Evolutionary conservation across 2,113 vertebrate species (phyloP).

Genomic region (Talpa occidentalis): DNA sequence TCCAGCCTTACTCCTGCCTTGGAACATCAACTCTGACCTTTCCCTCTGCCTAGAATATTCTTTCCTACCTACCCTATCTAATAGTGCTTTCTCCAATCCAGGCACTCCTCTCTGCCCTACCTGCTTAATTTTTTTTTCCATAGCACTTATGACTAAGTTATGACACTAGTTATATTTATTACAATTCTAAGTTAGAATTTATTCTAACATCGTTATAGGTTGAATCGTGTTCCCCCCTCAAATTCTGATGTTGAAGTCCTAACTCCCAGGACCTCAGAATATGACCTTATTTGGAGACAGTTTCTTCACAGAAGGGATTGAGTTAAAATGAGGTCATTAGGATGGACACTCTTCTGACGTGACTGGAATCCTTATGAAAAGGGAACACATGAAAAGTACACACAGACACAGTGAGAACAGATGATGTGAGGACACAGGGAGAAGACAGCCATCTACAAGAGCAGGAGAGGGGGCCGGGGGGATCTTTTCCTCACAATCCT

Average conservation of each 20-base stretch:
- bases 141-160: background rate
- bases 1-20: background rate
- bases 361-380: background rate
- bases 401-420: background rate
- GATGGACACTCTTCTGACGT: background rate
- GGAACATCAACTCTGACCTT: background rate
- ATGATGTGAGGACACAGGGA: background rate
- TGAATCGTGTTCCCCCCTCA: background rate
- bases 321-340: background rate
- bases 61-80: background rate
- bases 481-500: background rate
- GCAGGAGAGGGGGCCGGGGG: background rate
- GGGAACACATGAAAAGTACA: too few species aligned
- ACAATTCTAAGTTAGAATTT: background rate
- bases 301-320: background rate
- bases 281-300: background rate
- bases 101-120: background rate
- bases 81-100: fast-evolving
- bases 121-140: background rate
- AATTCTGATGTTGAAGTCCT: background rate
- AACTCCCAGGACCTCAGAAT: background rate
- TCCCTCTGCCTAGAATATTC: background rate
- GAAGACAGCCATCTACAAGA: background rate
- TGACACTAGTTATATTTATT: background rate
- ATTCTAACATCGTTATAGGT: background rate